Percentiles rank a stretch among this genome's conserved stretches.
Conservation (phyloP, 2,113 vertebrate species). For the Callopanchax toddi region DNA sequence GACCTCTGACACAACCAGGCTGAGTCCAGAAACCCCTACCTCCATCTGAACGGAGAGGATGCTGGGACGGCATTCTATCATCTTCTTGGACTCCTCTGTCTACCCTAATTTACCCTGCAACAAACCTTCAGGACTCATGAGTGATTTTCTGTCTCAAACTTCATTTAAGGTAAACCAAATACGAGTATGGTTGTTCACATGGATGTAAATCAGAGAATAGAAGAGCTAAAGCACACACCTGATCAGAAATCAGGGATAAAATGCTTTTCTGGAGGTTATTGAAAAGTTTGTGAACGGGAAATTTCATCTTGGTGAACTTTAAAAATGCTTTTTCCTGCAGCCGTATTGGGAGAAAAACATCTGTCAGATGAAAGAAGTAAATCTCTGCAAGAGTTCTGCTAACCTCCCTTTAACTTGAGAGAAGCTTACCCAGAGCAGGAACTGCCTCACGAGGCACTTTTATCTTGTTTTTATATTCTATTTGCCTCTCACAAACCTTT, state of each 20-base stretch:
- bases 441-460: conserved; percentile 34
- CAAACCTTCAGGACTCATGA: conserved; percentile 19
- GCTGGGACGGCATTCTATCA: conserved; percentile 18
- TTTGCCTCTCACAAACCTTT: conserved; percentile 5
- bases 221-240: background rate
- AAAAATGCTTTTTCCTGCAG: background rate
- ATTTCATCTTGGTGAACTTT: too few relatives aligned
- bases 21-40: conserved; percentile 42
- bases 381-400: conserved; percentile 28
- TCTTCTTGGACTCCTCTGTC: conserved; percentile 19
- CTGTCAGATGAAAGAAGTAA: conserved; percentile 22
- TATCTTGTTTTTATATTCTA: conserved; percentile 1
- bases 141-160: conserved; percentile 60
- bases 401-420: too few relatives aligned
- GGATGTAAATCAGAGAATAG: background rate
- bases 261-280: background rate
- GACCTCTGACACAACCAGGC: conserved; percentile 35
- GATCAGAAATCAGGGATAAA: background rate
- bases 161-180: background rate
- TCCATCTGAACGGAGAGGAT: conserved; percentile 18
- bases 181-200: background rate
- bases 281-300: too few relatives aligned
- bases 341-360: conserved; percentile 6
- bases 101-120: conserved; percentile 32
- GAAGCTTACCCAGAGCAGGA: conserved; percentile 4